Evolutionary conservation across 2,113 vertebrate species (phyloP).

Genomic region (Okapia johnstoni): DNA sequence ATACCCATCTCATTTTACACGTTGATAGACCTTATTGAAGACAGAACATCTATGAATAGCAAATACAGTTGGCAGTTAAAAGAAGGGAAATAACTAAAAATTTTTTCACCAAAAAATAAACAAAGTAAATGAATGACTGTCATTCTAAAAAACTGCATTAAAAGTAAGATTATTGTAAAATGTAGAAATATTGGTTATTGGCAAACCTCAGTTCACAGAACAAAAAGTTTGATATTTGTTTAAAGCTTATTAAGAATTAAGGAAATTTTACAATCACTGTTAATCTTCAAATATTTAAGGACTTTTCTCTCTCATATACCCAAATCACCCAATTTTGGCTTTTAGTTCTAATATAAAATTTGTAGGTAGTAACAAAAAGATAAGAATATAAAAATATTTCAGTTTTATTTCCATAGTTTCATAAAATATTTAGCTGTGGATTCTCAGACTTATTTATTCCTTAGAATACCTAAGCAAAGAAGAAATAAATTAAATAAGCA

Average conservation of each 20-base stretch:
- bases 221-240: conserved; percentile 48
- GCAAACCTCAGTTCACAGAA: neutral
- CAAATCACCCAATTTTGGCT: neutral
- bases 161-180: conserved; percentile 48
- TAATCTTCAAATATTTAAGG: neutral
- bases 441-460: neutral
- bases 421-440: neutral
- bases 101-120: conserved; percentile 32
- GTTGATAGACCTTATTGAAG: conserved; percentile 76
- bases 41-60: conserved; percentile 60
- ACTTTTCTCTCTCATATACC: neutral
- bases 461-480: neutral
- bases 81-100: conserved; percentile 64
- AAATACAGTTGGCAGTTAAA: conserved; percentile 69
- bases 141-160: conserved; percentile 34
- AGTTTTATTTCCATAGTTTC: neutral
- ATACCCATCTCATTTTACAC: conserved; percentile 77
- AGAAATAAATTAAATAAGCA: neutral
- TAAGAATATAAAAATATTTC: neutral
- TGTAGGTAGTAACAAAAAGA: neutral
- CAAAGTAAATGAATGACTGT: conserved; percentile 34
- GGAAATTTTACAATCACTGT: neutral
- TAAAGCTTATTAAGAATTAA: conserved; percentile 13
- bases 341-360: conserved; percentile 3
- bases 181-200: neutral